phyloP scores from a whole-genome alignment of 2,113 vertebrate genomes.

The Ceratotherium simum region DNA sequence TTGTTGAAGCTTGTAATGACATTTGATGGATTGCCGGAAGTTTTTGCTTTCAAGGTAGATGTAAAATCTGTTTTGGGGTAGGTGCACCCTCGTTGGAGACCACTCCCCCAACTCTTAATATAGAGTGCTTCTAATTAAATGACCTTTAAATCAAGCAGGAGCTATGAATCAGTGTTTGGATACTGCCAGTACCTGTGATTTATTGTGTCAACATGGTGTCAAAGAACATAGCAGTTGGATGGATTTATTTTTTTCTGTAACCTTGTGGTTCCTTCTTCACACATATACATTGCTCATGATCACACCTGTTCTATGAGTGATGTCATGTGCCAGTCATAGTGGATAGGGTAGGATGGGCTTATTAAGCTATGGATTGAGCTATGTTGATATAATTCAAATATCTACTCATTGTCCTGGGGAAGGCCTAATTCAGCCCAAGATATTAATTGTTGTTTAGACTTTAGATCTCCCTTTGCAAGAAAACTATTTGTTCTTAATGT shows the following conservation, averaged over 20 bases:
- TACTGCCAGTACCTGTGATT: conserved; percentile 1
- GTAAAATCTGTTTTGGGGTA: background rate
- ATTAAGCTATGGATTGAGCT: background rate
- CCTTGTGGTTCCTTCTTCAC: background rate
- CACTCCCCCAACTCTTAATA: background rate
- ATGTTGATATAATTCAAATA: background rate
- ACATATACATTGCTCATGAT: background rate
- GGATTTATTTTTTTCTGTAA: conserved; percentile 56
- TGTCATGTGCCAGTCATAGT: background rate
- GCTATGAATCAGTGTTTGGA: background rate
- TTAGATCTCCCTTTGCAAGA: background rate
- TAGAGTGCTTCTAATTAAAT: conserved; percentile 35
- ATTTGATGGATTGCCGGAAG: background rate
- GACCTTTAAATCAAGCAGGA: conserved; percentile 1
- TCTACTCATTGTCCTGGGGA: background rate
- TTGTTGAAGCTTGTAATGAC: background rate
- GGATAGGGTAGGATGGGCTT: background rate
- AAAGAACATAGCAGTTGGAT: conserved; percentile 11
- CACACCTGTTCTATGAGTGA: background rate
- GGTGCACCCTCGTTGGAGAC: background rate
- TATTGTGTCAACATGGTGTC: background rate
- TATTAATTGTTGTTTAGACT: conserved; percentile 13
- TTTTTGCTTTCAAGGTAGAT: background rate
- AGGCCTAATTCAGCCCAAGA: background rate
- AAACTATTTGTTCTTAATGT: background rate